phyloP scores from a whole-genome alignment of 2,113 vertebrate species.

The Hemibagrus wyckioides region DNA sequence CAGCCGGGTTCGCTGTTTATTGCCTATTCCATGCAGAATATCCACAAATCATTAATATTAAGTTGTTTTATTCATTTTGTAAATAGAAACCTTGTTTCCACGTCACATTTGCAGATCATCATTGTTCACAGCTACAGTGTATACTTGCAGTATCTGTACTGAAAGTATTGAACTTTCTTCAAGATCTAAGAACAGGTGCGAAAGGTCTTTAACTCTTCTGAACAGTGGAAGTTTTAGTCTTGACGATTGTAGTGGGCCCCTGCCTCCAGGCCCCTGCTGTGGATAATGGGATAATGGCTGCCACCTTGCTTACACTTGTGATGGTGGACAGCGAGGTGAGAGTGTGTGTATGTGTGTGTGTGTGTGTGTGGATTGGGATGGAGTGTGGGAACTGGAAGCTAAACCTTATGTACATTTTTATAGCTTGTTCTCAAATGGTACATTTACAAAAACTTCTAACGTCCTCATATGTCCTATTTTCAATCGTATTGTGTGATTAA shows the following conservation, averaged over 20 bases:
- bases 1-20: background rate
- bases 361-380: background rate
- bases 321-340: slow-evolving; percentile 45
- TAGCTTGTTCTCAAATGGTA: background rate
- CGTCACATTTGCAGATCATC: background rate
- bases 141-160: background rate
- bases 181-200: slow-evolving; percentile 35
- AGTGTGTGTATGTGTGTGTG: background rate
- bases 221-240: slow-evolving; percentile 40
- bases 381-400: slow-evolving; percentile 11
- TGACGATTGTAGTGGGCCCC: slow-evolving; percentile 45
- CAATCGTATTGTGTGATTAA: background rate
- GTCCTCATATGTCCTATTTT: background rate
- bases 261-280: slow-evolving; percentile 61
- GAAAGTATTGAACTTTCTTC: background rate
- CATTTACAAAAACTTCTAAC: background rate
- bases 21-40: background rate
- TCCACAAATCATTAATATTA: background rate
- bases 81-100: background rate
- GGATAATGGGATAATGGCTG: slow-evolving; percentile 77
- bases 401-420: slow-evolving; percentile 24
- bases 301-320: slow-evolving; percentile 74
- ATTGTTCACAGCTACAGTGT: background rate
- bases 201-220: slow-evolving; percentile 10
- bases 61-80: background rate